Conservation (phyloP, 2,797 vertebrate species). For the Salarias fasciatus region DNA sequence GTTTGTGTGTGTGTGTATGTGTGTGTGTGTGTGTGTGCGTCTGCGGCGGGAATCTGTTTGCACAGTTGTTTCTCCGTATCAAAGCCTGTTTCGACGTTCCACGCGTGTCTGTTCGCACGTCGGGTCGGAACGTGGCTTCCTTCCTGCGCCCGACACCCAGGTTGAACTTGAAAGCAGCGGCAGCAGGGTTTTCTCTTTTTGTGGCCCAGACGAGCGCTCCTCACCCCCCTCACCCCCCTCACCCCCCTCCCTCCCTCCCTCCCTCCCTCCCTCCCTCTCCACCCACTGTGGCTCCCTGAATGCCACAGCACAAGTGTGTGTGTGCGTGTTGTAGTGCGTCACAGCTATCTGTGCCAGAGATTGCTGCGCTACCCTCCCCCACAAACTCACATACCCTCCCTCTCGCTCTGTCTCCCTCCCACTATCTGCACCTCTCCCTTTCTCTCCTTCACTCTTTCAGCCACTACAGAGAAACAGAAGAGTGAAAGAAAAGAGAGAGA, state of each 20-base stretch:
- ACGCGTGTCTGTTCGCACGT: conserved; percentile 3
- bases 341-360: conserved; percentile 74
- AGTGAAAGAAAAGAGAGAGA: conserved; percentile 49
- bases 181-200: conserved; percentile 22
- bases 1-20: conserved; percentile 27
- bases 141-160: conserved; percentile 32
- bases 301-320: conserved; percentile 51
- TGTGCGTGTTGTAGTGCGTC: conserved; percentile 64
- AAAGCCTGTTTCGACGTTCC: not conserved
- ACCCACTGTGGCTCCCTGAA: conserved; percentile 43
- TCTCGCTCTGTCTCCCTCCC: conserved; percentile 57
- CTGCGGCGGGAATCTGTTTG: conserved; percentile 41
- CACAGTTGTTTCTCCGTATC: conserved; percentile 30
- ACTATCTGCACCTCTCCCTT: conserved; percentile 55
- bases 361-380: conserved; percentile 74
- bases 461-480: conserved; percentile 56
- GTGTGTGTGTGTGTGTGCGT: too few relatives aligned
- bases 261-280: not conserved
- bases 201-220: conserved; percentile 34
- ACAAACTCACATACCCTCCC: conserved; percentile 67
- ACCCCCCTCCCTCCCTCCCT: not conserved
- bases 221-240: conserved; percentile 23
- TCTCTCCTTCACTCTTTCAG: conserved; percentile 52
- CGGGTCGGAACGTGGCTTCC: conserved; percentile 31
- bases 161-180: conserved; percentile 22